phyloP scores from a whole-genome alignment of 2,888 invertebrate species.

The Pristionchus exspectatus region DNA sequence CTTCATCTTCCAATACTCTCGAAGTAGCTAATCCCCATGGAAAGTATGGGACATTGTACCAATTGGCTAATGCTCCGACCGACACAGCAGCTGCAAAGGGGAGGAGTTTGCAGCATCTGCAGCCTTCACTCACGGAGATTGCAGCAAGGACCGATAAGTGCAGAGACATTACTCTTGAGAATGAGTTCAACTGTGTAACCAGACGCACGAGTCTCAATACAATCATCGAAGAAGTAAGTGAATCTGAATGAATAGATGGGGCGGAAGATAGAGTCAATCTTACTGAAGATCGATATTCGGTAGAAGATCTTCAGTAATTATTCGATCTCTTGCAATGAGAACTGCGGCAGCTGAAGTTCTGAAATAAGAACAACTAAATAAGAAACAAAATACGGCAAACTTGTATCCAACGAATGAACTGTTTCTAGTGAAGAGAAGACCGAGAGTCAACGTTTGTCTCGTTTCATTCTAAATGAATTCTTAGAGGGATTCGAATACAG shows the following conservation, averaged over 20 bases:
- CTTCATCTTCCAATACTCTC: constrained; percentile 59
- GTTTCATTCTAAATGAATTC: neutral
- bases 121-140: constrained; percentile 38
- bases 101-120: neutral
- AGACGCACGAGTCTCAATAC: constrained; percentile 24
- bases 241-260: neutral
- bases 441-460: constrained; percentile 29
- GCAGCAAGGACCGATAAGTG: constrained; percentile 49
- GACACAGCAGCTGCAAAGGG: constrained; percentile 63
- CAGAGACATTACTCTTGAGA: constrained; percentile 30
- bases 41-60: constrained; percentile 66
- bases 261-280: neutral
- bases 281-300: constrained; percentile 60
- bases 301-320: constrained; percentile 58
- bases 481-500: neutral
- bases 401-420: constrained; percentile 49
- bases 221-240: constrained; percentile 44
- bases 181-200: constrained; percentile 30
- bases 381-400: neutral
- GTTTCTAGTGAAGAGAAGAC: constrained; percentile 51
- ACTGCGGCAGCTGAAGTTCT: constrained; percentile 61
- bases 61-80: constrained; percentile 62
- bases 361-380: neutral
- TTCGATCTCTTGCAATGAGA: constrained; percentile 62
- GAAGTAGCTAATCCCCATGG: constrained; percentile 68